Percentiles rank a stretch among this genome's conserved stretches.
phyloP scores from a whole-genome alignment of 2,797 vertebrate genomes.

The Notamacropus eugenii region DNA sequence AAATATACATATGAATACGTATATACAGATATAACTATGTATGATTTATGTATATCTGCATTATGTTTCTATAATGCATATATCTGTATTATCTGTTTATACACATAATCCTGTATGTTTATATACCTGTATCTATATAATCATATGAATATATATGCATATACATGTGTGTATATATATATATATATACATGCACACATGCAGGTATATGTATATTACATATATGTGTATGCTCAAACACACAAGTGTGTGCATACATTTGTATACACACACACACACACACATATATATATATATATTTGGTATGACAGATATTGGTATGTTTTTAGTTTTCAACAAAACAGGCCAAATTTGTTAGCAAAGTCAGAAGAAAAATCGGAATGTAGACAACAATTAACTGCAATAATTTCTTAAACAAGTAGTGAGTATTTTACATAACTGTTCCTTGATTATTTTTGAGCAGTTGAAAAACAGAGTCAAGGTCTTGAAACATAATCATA shows the following conservation, averaged over 20 bases:
- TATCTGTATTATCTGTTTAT: not conserved
- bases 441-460: conserved; percentile 39
- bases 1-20: conserved; percentile 50
- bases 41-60: not conserved
- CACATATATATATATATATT: conserved; percentile 71
- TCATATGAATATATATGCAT: not conserved
- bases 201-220: not conserved
- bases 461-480: conserved; percentile 39
- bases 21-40: conserved; percentile 67
- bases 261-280: conserved; percentile 56
- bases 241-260: not conserved
- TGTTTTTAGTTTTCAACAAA: conserved; percentile 71
- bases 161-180: not conserved
- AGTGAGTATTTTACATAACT: not conserved
- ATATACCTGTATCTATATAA: not conserved
- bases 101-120: not conserved
- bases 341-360: conserved; percentile 57
- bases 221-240: too few relatives aligned
- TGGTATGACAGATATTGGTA: conserved; percentile 61
- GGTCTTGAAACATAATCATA: conserved; percentile 9
- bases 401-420: conserved; percentile 64
- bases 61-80: conserved; percentile 53
- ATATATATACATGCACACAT: not conserved
- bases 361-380: conserved; percentile 66
- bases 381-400: conserved; percentile 33